Base-by-base conservation (phyloP, 1,140 invertebrate species). In the Microplitis demolitor region DNA sequence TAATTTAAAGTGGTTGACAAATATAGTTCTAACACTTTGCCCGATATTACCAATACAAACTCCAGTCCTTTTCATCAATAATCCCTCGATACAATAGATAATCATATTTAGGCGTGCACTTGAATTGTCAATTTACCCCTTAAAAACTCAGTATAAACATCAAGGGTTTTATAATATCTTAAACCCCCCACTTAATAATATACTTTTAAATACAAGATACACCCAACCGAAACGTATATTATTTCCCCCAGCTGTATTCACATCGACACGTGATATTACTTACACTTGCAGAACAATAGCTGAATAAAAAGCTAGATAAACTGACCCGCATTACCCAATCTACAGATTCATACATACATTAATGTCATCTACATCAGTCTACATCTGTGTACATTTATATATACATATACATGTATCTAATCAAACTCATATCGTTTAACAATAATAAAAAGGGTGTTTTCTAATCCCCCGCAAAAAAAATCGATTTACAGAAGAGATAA, bases 81-180 rank as follows among this genome's bases (percentile, higher is more conserved):
- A 11, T 33, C 61, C 56, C 14, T 66, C 53, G 39, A 66, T 53
- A 56, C 69, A 56, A 50, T 37, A 64, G 14, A 16, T 51, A 56
- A 71, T 56, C 69, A 71, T 71, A 51, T 54, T 54, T 14, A 56
- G 39, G 39, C 39, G 6, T 54, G 14, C 31, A 16, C 14, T 58
- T 8, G 56, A 61, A 54, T 58, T 24, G n/a, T 56, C 54, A 68
- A 68, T 33, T 45, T 53, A 14, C 3, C 51, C 31, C 33, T 35
- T 37, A 37, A 37, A 68, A 67, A 8, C 51, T 54, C 8, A 24
- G n/a, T 45, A 56, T 24, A 56, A 56, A 56, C 53, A 56, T 3
- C 53, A 2, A 13, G 6, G 53, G 53, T 9, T 14, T n/a, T 56
- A n/a, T 53, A 45, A 45, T 45, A 9, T 45, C 39, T 6, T 45